Evolutionary conservation across 2,888 invertebrate genomes (phyloP), one percentile per base, ranked within the genome.

Genomic region (Cantharis flavilabris): DNA sequence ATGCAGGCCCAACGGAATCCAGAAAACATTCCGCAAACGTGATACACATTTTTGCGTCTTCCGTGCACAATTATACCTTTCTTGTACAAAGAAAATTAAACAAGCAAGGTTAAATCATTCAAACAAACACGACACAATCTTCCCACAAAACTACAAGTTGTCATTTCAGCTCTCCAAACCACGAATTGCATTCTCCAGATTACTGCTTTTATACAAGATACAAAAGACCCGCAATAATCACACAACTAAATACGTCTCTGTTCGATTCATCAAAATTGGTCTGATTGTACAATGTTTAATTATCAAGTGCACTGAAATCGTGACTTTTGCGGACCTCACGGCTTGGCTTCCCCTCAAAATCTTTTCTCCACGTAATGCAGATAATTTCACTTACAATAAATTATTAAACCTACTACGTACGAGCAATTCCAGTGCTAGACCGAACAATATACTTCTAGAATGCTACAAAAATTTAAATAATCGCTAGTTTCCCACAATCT

Each of bases 251-350:
- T 80, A 76, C 76, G 72, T 82, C 75, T 74, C 76, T 80, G 79
- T 75, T 70, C 73, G 64, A 64, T 77, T 18, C 74, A 18, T 23
- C 18, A 63, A n/a, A 16, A 33, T 80, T 78, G 79, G 80, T 79
- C 72, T 81, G 82, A 82, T 82, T 82, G 81, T 79, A 82, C 83
- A 82, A 83, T 84, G 86, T 85, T 87, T 87, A 87, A 88, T 88
- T 88, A 87, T 86, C 86, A 86, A 86, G 85, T 85, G 87, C 86
- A 85, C 85, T 81, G 82, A 83, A 87, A 87, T 86, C 88, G 88
- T 87, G 87, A 88, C 87, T 85, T 83, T 85, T 81, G 83, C 85
- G 30, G 30, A 30, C 30, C 30, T 30, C 30, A 30, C 30, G 33
- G 33, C 33, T 33, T 4, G 13, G 13, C 85, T 85, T 49, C 49